Percentiles rank a stretch among this genome's conserved stretches.
Conservation (phyloP, 2,888 invertebrate genomes). For the Sinopyrophorus schimmeli region DNA sequence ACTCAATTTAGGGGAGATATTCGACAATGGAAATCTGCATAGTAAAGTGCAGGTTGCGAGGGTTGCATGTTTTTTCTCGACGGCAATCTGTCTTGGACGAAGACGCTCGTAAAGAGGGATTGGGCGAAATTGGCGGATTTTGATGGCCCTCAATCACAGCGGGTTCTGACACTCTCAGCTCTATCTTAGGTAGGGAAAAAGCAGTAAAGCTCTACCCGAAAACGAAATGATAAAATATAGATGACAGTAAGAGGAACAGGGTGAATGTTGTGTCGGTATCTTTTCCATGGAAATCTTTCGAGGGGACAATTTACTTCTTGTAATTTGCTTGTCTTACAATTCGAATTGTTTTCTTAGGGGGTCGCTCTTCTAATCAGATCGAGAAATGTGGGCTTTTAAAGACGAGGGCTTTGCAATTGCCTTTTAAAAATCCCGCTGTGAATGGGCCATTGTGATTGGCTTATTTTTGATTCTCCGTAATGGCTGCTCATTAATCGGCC, state of each 20-base stretch:
- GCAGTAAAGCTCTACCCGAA: slow-evolving; percentile 25
- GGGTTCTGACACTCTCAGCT: slow-evolving; percentile 38
- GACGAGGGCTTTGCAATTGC: too few relatives aligned
- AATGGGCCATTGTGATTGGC: background rate
- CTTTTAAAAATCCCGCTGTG: too few relatives aligned
- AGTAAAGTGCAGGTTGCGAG: slow-evolving; percentile 20
- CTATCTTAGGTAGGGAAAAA: slow-evolving; percentile 24
- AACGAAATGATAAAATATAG: slow-evolving; percentile 26
- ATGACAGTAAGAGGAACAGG: slow-evolving; percentile 19
- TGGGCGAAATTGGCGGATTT: slow-evolving; percentile 49
- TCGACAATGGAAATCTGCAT: slow-evolving; percentile 18
- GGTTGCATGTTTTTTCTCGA: slow-evolving; percentile 28
- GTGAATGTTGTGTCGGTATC: slow-evolving; percentile 4
- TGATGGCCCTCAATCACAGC: slow-evolving; percentile 51
- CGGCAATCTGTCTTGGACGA: slow-evolving; percentile 44
- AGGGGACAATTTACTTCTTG: slow-evolving; percentile 16
- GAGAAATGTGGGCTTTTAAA: background rate
- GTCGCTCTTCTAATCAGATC: too few relatives aligned
- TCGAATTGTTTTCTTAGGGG: too few relatives aligned
- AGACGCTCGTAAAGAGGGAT: slow-evolving; percentile 46
- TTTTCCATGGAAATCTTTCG: slow-evolving; percentile 1
- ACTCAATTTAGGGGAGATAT: slow-evolving; percentile 13
- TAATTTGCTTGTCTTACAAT: slow-evolving; percentile 26
- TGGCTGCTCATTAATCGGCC: too few relatives aligned
- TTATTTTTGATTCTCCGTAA: background rate